Evolutionary conservation across 1,140 invertebrate genomes (phyloP).

Genomic region (Eulimnadia texana): DNA sequence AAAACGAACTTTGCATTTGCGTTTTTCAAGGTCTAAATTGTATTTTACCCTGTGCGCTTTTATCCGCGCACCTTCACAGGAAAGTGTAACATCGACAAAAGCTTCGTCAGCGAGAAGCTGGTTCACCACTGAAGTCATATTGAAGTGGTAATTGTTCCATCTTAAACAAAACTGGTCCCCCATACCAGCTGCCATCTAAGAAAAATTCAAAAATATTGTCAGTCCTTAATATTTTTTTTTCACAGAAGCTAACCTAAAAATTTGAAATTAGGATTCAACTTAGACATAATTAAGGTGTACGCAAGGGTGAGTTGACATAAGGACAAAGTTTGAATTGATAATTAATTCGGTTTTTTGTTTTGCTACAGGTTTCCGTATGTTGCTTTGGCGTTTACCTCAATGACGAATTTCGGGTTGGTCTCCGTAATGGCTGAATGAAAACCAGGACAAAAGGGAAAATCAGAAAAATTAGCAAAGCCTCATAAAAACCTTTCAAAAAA

Average conservation of each 20-base stretch:
- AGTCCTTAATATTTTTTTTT: background rate
- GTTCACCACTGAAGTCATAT: conserved; percentile 61
- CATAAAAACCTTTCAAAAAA: background rate
- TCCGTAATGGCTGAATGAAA: background rate
- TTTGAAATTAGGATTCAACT: background rate
- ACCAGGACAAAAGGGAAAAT: background rate
- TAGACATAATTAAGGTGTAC: too few species aligned
- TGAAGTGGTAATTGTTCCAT: conserved; percentile 77
- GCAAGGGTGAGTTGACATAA: conserved; percentile 1
- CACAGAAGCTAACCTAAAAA: background rate
- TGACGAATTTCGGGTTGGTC: background rate
- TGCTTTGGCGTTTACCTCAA: background rate
- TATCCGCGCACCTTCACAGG: conserved; percentile 69
- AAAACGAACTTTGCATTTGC: background rate
- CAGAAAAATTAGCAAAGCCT: background rate
- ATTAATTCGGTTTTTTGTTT: background rate
- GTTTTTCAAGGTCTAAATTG: background rate
- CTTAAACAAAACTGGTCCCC: conserved; percentile 48
- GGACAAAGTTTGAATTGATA: conserved; percentile 1
- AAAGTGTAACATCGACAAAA: conserved; percentile 76
- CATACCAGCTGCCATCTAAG: conserved; percentile 8
- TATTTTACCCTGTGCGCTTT: conserved; percentile 66
- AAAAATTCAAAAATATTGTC: background rate
- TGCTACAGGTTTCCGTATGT: background rate
- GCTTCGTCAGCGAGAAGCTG: conserved; percentile 64